Evolutionary conservation across 2,797 vertebrate genomes (phyloP).

Genomic region (Micromesistius poutassou): DNA sequence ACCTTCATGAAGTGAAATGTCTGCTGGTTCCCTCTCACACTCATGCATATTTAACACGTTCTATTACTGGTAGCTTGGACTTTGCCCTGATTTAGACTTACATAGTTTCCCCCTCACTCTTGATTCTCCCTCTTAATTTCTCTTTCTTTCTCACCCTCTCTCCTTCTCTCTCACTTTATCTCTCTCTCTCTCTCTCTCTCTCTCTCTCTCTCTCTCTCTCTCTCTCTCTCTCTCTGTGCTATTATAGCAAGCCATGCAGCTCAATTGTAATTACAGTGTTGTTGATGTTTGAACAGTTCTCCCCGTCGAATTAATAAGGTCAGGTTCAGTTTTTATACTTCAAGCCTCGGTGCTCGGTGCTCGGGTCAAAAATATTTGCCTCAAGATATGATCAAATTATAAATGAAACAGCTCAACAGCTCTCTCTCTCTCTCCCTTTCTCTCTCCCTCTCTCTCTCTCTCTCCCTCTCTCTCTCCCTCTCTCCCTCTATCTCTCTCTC

Average conservation of each 20-base stretch:
- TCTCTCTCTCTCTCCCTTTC: not conserved
- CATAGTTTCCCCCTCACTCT: not conserved
- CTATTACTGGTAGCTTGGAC: not conserved
- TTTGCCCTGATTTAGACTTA: not conserved
- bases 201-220: not conserved
- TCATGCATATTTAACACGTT: not conserved
- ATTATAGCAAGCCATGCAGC: not conserved
- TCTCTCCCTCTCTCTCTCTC: not conserved
- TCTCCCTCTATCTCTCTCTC: not conserved
- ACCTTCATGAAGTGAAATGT: not conserved
- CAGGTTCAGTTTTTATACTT: not conserved
- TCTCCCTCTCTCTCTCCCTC: not conserved
- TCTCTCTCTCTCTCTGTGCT: not conserved
- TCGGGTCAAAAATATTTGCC: not conserved
- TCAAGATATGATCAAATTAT: not conserved
- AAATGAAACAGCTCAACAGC: not conserved
- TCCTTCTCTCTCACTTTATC: too few relatives aligned
- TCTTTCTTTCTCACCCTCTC: not conserved
- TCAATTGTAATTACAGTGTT: not conserved
- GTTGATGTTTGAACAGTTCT: not conserved
- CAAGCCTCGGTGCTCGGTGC: not conserved
- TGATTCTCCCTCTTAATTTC: not conserved
- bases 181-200: not conserved
- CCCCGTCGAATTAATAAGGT: not conserved
- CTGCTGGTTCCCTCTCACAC: not conserved